Conservation (phyloP, 53 echinoderm and acorn worm species). For the Stichopus horrens region DNA sequence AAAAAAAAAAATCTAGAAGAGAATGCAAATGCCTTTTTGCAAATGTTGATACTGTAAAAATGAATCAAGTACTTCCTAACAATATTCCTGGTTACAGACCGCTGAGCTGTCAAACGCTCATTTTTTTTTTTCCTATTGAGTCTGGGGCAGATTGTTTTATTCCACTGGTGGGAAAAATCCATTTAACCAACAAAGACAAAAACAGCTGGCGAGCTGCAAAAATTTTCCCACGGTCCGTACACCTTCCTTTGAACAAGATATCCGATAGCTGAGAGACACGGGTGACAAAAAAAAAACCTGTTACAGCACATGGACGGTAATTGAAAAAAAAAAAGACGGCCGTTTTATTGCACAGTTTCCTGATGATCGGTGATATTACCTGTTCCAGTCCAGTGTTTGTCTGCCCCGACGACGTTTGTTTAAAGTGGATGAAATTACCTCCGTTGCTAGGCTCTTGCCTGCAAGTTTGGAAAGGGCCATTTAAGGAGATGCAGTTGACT, state of each 20-base stretch:
- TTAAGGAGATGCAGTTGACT: neutral
- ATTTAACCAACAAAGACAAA: neutral
- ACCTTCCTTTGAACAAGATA: neutral
- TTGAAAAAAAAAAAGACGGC: neutral
- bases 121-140: too few relatives aligned
- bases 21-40: too few relatives aligned
- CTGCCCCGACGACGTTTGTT: neutral
- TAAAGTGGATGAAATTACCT: neutral
- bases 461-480: neutral
- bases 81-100: too few relatives aligned
- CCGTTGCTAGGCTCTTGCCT: neutral
- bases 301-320: neutral
- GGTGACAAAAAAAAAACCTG: neutral
- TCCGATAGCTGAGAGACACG: neutral
- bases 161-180: neutral
- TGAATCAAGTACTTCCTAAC: too few relatives aligned
- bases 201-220: neutral
- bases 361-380: neutral
- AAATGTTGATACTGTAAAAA: too few relatives aligned
- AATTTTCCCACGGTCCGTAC: conserved; percentile 21
- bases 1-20: too few relatives aligned
- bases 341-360: neutral
- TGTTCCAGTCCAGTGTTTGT: neutral
- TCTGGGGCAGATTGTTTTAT: neutral
- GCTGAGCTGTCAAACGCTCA: too few relatives aligned